A percentile compares a stretch with the other conserved stretches of the same genome.
phyloP scores from a whole-genome alignment of 2,888 invertebrate genomes.

The Meiosimyza decipiens region DNA sequence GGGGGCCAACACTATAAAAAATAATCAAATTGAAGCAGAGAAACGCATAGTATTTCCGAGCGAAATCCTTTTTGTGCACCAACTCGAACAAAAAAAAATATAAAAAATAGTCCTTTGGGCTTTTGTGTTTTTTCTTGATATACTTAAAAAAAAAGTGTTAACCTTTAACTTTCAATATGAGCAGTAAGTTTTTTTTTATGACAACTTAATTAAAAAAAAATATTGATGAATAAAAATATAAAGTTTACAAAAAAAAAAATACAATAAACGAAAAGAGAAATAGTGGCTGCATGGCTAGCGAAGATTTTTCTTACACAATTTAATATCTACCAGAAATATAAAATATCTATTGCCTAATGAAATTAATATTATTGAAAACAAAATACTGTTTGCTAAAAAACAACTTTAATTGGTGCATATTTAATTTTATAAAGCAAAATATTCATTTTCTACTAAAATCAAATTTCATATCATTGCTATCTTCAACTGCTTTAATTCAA shows the following conservation, averaged over 20 bases:
- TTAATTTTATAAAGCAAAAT: too few species aligned
- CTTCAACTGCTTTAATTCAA: too few species aligned
- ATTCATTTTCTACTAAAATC: too few species aligned
- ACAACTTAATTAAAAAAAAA: too few species aligned
- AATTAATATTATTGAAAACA: too few species aligned
- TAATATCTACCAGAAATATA: not conserved
- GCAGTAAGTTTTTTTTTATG: constrained; percentile 53
- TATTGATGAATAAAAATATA: constrained; percentile 6
- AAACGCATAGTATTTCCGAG: constrained; percentile 19
- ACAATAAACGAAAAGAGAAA: constrained; percentile 35
- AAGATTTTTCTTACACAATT: constrained; percentile 29
- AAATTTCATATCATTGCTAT: too few species aligned
- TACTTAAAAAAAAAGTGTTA: constrained; percentile 41
- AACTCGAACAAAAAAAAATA: constrained; percentile 12
- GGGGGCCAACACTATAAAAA: constrained; percentile 31
- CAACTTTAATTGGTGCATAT: too few species aligned
- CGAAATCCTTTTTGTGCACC: constrained; percentile 27
- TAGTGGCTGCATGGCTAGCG: constrained; percentile 27
- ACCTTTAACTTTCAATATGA: constrained; percentile 49
- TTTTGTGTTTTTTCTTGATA: constrained; percentile 40
- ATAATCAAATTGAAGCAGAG: constrained; percentile 9
- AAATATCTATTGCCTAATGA: too few species aligned
- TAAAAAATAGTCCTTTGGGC: constrained; percentile 41
- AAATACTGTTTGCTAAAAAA: too few species aligned
- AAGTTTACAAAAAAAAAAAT: constrained; percentile 9